A percentile compares a stretch with the other conserved stretches of the same genome.
These are phyloP conservation scores for Nemurella pictetii DNA, from an alignment of 2,888 invertebrate species.

Conservation along the genomic window DNA sequence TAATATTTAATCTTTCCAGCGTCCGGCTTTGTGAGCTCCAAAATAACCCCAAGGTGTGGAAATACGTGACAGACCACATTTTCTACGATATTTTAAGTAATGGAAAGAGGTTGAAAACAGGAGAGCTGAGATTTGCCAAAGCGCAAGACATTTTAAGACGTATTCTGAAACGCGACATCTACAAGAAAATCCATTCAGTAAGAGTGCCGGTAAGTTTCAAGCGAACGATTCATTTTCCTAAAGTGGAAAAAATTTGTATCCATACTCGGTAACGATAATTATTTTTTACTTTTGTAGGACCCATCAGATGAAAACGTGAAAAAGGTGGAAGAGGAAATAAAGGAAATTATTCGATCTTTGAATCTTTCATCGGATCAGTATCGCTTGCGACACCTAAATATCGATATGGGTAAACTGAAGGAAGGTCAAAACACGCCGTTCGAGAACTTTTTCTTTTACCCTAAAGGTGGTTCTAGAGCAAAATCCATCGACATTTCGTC, in stretches of 20 bases:
- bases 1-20: slow-evolving; percentile 30
- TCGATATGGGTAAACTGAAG: neutral
- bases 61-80: slow-evolving; percentile 47
- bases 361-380: neutral
- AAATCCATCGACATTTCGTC: neutral
- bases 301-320: neutral
- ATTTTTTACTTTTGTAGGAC: neutral
- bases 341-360: neutral
- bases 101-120: no score
- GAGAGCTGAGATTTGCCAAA: no score
- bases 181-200: neutral
- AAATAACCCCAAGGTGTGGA: slow-evolving; percentile 44
- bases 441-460: neutral
- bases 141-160: slow-evolving; percentile 43
- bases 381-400: neutral
- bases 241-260: no score
- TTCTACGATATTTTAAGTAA: slow-evolving; percentile 46
- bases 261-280: no score
- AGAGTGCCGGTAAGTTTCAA: neutral
- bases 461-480: neutral
- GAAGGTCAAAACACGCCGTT: neutral
- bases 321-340: neutral
- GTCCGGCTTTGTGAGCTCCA: slow-evolving; percentile 46
- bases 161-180: slow-evolving; percentile 37
- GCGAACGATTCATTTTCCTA: no score